Evolutionary conservation across 1,140 invertebrate genomes (phyloP).

Genomic region (Drosophila subpulchrella): DNA sequence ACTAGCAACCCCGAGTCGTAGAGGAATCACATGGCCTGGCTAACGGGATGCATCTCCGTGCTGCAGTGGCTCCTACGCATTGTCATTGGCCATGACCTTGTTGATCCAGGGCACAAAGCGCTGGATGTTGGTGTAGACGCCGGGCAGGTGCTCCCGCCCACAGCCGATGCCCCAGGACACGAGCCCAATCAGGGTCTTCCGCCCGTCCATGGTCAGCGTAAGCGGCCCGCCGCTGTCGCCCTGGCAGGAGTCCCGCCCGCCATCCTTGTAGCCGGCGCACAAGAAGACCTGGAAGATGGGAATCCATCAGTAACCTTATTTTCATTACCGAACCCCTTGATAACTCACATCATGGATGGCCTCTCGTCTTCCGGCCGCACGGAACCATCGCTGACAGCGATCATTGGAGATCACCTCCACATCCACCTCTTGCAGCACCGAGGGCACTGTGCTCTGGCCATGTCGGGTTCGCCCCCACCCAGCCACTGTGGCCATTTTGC

Average conservation of each 20-base stretch:
- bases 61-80: conserved; percentile 56
- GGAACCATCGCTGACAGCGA: conserved; percentile 95
- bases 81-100: conserved; percentile 88
- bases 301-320: not conserved
- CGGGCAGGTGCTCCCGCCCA: conserved; percentile 94
- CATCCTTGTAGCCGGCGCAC: conserved; percentile 96
- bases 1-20: conserved; percentile 83
- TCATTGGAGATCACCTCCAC: conserved; percentile 96
- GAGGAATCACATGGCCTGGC: conserved; percentile 81
- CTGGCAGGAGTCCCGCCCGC: conserved; percentile 80
- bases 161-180: conserved; percentile 97
- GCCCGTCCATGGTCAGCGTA: conserved; percentile 92
- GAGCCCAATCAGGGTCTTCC: conserved; percentile 93
- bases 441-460: conserved; percentile 92
- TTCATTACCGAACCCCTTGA: not conserved
- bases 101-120: conserved; percentile 97
- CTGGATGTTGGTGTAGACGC: conserved; percentile 96
- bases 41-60: conserved; percentile 32
- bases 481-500: conserved; percentile 94
- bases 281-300: conserved; percentile 87
- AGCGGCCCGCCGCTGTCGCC: conserved; percentile 93
- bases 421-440: conserved; percentile 90
- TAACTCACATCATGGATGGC: conserved; percentile 93
- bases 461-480: conserved; percentile 95
- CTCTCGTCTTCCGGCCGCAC: conserved; percentile 93